phyloP scores from a whole-genome alignment of 2,113 vertebrate species.

The Emydocephalus ijimae region DNA sequence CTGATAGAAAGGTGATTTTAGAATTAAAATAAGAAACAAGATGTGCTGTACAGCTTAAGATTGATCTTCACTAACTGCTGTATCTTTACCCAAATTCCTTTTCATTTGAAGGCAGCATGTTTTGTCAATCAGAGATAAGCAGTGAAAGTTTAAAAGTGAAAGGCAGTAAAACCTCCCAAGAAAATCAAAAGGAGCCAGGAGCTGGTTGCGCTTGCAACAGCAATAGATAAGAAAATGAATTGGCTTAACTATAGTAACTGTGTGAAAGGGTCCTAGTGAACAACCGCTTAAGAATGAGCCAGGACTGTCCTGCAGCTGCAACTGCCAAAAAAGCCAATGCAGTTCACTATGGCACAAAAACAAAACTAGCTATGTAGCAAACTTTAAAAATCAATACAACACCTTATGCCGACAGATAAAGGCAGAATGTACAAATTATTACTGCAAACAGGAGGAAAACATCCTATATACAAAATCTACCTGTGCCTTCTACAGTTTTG shows the following conservation, averaged over 20 bases:
- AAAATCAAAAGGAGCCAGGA: not conserved
- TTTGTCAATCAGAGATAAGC: not conserved
- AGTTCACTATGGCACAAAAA: not conserved
- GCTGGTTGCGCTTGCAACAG: no score
- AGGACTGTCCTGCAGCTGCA: not conserved
- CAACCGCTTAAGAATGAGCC: not conserved
- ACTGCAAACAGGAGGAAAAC: no score
- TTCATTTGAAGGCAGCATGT: not conserved
- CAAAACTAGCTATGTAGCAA: no score
- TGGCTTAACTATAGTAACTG: not conserved
- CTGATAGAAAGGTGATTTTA: not conserved
- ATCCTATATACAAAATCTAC: no score
- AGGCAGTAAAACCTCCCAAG: not conserved
- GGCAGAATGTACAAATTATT: no score
- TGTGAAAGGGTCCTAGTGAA: no score
- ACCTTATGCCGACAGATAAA: no score
- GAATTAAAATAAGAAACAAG: not conserved
- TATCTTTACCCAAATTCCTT: not conserved
- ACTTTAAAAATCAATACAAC: no score
- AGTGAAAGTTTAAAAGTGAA: not conserved
- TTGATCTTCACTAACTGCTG: not conserved
- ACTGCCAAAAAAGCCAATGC: not conserved
- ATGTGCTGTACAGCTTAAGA: not conserved
- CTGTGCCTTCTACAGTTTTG: no score
- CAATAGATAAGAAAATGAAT: not conserved